phyloP scores from a whole-genome alignment of 1,140 invertebrate species.

The Pentalonia nigronervosa region DNA sequence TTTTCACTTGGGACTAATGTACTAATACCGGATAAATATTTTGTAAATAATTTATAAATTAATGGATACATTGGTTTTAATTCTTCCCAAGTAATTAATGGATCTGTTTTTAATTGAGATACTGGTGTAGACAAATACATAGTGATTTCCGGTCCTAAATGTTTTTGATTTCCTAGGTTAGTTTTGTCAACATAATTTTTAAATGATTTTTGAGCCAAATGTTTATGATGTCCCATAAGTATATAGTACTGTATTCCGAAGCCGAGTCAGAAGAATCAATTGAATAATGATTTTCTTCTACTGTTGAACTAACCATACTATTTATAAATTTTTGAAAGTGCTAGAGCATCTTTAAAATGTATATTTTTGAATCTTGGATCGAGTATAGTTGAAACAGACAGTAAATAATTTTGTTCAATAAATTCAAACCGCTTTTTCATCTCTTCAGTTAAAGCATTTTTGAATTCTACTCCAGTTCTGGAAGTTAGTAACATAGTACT shows the following conservation, averaged over 20 bases:
- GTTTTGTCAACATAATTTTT: background rate
- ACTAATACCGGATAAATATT: conserved; percentile 10
- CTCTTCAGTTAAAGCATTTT: conserved; percentile 60
- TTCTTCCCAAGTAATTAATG: background rate
- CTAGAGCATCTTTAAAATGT: conserved; percentile 58
- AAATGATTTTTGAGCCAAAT: background rate
- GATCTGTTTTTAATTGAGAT: conserved; percentile 11
- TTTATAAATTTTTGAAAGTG: conserved; percentile 37
- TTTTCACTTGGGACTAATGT: background rate
- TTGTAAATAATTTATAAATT: background rate
- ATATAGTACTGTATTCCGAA: background rate
- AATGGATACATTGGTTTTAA: conserved; percentile 11
- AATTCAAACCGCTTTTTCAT: conserved; percentile 62
- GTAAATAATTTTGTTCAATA: conserved; percentile 62
- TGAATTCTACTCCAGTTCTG: conserved; percentile 58
- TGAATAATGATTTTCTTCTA: background rate
- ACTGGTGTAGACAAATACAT: conserved; percentile 25
- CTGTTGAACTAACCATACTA: background rate
- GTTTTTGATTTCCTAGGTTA: background rate
- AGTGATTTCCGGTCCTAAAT: background rate
- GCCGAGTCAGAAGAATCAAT: background rate
- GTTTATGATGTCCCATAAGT: conserved; percentile 6
- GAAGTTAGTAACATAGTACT: conserved; percentile 9
- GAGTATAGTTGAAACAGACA: conserved; percentile 63
- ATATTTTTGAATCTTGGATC: conserved; percentile 63